Percentiles rank a stretch among this genome's conserved stretches.
These are phyloP conservation scores for Prionace glauca DNA, from an alignment of 2,797 vertebrate species.

Conservation along the genomic window DNA sequence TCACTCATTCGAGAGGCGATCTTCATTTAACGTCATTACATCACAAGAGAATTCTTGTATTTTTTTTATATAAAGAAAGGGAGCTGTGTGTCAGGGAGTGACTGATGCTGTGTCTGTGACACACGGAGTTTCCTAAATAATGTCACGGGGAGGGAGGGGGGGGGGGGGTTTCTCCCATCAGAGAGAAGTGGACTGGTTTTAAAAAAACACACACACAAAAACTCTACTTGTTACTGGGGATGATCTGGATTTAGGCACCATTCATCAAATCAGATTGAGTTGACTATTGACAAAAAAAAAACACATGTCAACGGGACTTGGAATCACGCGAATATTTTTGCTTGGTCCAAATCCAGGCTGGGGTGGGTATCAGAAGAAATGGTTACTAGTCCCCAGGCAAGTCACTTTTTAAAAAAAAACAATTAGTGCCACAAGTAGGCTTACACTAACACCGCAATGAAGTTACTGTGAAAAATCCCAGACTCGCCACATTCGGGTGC, in stretches of 20 bases:
- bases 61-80: background rate
- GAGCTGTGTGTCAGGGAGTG: background rate
- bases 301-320: background rate
- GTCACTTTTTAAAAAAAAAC: too few relatives aligned
- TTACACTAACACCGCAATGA: too few relatives aligned
- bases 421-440: too few relatives aligned
- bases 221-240: background rate
- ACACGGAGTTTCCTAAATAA: slow-evolving; percentile 5
- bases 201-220: background rate
- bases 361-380: too few relatives aligned
- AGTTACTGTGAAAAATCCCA: too few relatives aligned
- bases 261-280: background rate
- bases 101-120: background rate
- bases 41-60: slow-evolving; percentile 30
- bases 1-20: slow-evolving; percentile 22
- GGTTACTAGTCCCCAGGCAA: background rate
- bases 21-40: slow-evolving; percentile 33
- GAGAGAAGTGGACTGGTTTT: background rate
- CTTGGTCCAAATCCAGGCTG: too few relatives aligned
- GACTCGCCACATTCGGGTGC: too few relatives aligned
- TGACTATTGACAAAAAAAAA: background rate
- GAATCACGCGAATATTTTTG: background rate
- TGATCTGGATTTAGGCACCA: background rate
- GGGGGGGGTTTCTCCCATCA: background rate
- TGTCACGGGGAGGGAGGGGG: background rate